Evolutionary conservation across 2,888 invertebrate genomes (phyloP).

Genomic region (Euspilapteryx auroguttella): DNA sequence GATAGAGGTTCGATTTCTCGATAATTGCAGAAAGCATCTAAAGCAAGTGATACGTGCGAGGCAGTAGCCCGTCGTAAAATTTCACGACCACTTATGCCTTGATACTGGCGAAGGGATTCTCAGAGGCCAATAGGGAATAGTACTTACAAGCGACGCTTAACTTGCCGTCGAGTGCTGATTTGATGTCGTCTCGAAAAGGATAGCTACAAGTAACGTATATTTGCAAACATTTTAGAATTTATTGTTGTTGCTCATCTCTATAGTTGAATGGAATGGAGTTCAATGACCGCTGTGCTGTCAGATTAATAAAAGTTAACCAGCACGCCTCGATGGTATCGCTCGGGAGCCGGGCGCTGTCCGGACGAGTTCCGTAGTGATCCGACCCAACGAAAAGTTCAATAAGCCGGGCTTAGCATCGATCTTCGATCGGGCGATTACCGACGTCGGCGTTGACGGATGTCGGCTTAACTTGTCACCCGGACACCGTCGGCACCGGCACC

Average conservation of each 20-base stretch:
- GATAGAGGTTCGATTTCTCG: too few species aligned
- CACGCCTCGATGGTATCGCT: slow-evolving; percentile 17
- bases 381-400: slow-evolving; percentile 44
- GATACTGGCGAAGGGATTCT: slow-evolving; percentile 20
- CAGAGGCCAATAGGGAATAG: slow-evolving; percentile 13
- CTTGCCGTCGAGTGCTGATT: slow-evolving; percentile 13
- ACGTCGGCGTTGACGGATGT: slow-evolving; percentile 55
- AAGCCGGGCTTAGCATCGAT: slow-evolving; percentile 54
- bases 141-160: slow-evolving; percentile 14
- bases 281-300: too few species aligned
- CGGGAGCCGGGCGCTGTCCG: slow-evolving; percentile 21
- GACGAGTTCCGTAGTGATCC: slow-evolving; percentile 28
- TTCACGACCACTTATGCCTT: slow-evolving; percentile 28
- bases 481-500: slow-evolving; percentile 32
- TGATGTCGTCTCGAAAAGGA: slow-evolving; percentile 16
- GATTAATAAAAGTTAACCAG: slow-evolving; percentile 36
- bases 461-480: slow-evolving; percentile 50
- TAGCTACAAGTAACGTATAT: slow-evolving; percentile 16
- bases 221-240: too few species aligned
- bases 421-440: slow-evolving; percentile 52
- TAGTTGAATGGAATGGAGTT: too few species aligned
- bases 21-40: slow-evolving; percentile 34
- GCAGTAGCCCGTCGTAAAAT: slow-evolving; percentile 40
- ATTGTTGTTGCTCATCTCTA: too few species aligned
- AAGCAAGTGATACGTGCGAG: slow-evolving; percentile 29